A percentile compares a stretch with the other conserved stretches of the same genome.
phyloP scores from a whole-genome alignment of 2,797 vertebrate genomes.

The Phrynocephalus guinanensis region DNA sequence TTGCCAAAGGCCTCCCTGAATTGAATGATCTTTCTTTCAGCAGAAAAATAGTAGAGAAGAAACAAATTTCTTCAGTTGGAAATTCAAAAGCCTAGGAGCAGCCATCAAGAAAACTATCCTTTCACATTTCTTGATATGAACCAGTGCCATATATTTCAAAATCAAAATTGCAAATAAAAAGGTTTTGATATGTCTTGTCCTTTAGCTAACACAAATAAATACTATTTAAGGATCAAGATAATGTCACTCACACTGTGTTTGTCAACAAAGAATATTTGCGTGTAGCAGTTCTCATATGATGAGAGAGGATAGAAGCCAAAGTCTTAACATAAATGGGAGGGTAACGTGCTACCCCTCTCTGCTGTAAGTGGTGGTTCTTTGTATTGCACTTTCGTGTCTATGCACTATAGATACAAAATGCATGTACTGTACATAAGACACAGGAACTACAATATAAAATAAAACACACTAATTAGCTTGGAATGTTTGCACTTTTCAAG shows the following conservation, averaged over 20 bases:
- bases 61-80: not conserved
- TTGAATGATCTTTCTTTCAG: not conserved
- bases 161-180: not conserved
- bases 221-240: not conserved
- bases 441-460: not conserved
- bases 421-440: not conserved
- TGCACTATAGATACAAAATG: not conserved
- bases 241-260: constrained; percentile 48
- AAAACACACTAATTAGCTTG: not conserved
- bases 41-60: not conserved
- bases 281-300: constrained; percentile 29
- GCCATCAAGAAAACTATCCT: not conserved
- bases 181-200: not conserved
- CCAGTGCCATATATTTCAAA: not conserved
- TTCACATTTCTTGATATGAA: not conserved
- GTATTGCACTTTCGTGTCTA: not conserved
- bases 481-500: not conserved
- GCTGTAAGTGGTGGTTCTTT: not conserved
- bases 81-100: not conserved
- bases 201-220: not conserved
- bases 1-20: not conserved
- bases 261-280: constrained; percentile 57
- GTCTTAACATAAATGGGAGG: not conserved
- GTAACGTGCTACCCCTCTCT: not conserved
- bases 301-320: not conserved